Percentiles rank a stretch among this genome's conserved stretches.
Conservation (phyloP, 2,888 invertebrate genomes). For the Papilio demoleus region DNA sequence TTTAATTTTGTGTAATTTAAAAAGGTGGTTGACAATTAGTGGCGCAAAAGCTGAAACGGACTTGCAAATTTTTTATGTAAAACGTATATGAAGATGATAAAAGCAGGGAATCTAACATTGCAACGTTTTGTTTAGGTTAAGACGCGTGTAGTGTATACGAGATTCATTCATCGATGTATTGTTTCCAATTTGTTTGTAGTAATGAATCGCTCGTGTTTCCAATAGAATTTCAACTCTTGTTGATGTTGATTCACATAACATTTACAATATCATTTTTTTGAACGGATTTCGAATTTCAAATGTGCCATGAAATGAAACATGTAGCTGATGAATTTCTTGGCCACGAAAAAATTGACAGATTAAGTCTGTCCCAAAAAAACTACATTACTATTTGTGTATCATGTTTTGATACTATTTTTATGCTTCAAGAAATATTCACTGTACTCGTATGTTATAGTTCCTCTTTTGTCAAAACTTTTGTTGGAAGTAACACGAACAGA, state of each 20-base stretch:
- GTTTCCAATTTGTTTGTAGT: conserved; percentile 24
- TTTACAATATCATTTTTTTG: not conserved
- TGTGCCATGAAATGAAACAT: not conserved
- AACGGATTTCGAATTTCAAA: not conserved
- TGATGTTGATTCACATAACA: not conserved
- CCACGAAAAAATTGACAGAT: no score
- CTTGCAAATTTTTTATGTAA: not conserved
- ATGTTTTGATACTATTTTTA: not conserved
- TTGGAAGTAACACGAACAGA: not conserved
- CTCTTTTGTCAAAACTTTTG: not conserved
- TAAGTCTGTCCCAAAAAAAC: no score
- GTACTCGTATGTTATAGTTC: no score
- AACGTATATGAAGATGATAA: not conserved
- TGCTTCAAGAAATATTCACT: not conserved
- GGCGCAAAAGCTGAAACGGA: not conserved
- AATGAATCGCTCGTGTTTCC: conserved; percentile 24
- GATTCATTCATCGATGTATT: conserved; percentile 36
- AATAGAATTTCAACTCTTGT: conserved; percentile 28
- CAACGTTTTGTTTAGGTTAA: not conserved
- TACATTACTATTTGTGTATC: no score
- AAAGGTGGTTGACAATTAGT: not conserved
- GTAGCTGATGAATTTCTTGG: no score
- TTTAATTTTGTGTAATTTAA: no score
- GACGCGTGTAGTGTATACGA: not conserved
- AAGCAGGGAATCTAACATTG: not conserved